These are phyloP conservation scores for Stigmatopora nigra DNA, from an alignment of 2,113 vertebrate genomes.

Conservation along the genomic window DNA sequence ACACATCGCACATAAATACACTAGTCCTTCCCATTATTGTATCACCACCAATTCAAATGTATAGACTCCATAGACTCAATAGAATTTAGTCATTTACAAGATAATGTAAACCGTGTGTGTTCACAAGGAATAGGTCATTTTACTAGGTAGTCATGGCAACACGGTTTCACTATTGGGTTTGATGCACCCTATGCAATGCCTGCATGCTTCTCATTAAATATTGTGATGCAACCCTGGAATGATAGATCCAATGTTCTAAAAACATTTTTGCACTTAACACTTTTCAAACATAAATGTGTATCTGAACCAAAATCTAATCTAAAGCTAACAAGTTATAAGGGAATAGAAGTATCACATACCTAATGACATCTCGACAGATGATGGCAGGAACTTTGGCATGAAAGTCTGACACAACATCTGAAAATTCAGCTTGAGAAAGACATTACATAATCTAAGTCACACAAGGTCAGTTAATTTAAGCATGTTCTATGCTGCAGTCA, in stretches of 20 bases:
- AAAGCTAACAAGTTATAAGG: neutral
- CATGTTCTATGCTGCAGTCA: neutral
- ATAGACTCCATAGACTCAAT: no score
- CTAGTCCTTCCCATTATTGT: no score
- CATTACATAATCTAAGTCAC: neutral
- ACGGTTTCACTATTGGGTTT: no score
- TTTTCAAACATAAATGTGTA: neutral
- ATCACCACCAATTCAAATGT: no score
- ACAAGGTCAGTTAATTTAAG: neutral
- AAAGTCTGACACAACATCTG: constrained; percentile 95
- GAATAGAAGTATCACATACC: constrained; percentile 62
- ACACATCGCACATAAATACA: no score
- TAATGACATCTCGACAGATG: constrained; percentile 85
- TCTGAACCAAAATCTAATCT: neutral
- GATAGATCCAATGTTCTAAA: no score
- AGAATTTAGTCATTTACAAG: no score
- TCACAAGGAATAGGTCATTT: no score
- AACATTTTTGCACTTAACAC: neutral
- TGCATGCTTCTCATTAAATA: no score
- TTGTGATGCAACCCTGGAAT: neutral
- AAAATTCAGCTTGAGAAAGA: constrained; percentile 75
- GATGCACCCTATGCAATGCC: no score
- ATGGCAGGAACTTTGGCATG: constrained; percentile 98
- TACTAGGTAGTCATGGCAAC: no score
- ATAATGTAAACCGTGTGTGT: no score